Percentiles rank a stretch among this genome's conserved stretches.
Conservation (phyloP, 1,140 invertebrate genomes). For the Parasteatoda tepidariorum region DNA sequence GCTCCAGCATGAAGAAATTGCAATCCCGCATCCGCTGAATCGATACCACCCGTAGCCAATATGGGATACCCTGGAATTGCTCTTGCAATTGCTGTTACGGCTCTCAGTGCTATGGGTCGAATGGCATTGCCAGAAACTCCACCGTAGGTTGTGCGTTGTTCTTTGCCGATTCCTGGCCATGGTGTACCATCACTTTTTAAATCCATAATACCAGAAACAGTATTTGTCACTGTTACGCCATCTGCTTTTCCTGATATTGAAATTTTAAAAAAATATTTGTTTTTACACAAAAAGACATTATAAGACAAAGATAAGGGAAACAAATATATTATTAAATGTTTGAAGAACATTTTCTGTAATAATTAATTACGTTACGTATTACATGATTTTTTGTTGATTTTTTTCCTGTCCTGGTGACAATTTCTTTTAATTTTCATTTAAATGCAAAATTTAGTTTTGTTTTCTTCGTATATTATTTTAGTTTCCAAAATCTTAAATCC, state of each 20-base stretch:
- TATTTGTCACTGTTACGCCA: conserved; percentile 98
- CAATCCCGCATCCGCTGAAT: conserved; percentile 92
- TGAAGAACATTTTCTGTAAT: no score
- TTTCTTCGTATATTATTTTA: no score
- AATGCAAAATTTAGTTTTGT: no score
- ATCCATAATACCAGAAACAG: conserved; percentile 92
- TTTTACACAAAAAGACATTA: no score
- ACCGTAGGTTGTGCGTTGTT: conserved; percentile 91
- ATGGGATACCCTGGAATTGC: conserved; percentile 90
- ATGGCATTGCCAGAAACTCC: conserved; percentile 97
- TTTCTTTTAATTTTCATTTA: no score
- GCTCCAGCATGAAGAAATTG: conserved; percentile 95
- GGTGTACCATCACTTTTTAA: conserved; percentile 81
- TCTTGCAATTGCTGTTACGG: conserved; percentile 87
- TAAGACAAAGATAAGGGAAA: no score
- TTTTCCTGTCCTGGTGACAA: no score
- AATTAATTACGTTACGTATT: no score
- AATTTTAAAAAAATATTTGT: conserved; percentile 25
- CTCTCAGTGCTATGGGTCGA: conserved; percentile 89
- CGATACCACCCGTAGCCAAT: conserved; percentile 93
- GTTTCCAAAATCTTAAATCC: no score
- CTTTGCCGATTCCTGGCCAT: conserved; percentile 90
- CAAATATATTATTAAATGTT: no score
- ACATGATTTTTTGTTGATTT: no score
- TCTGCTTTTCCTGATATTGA: conserved; percentile 82